Percentiles rank a stretch among this genome's conserved stretches.
phyloP scores from a whole-genome alignment of 2,113 vertebrate species.

The Pteruthius melanotis region DNA sequence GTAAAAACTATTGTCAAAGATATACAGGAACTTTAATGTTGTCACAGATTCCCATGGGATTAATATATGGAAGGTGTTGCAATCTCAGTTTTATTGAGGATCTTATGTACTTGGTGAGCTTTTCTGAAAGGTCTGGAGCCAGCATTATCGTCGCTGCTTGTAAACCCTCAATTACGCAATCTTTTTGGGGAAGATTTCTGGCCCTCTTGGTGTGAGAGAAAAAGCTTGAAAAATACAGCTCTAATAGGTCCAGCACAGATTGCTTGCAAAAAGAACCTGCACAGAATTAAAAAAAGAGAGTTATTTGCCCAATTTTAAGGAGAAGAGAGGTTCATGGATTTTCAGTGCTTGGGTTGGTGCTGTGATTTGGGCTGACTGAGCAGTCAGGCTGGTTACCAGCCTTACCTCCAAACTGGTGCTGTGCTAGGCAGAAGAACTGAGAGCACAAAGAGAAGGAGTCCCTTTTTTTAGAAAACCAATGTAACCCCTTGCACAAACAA shows the following conservation, averaged over 20 bases:
- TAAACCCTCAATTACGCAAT: not conserved
- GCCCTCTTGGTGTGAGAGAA: not conserved
- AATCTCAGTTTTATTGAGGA: not conserved
- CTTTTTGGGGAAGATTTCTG: not conserved
- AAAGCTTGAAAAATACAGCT: not conserved
- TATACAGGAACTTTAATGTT: not conserved
- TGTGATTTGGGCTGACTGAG: not conserved
- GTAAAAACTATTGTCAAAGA: not conserved
- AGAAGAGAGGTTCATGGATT: not conserved
- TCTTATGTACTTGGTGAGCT: not conserved
- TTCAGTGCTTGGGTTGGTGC: not conserved
- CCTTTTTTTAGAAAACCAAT: not conserved
- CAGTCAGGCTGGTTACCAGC: not conserved
- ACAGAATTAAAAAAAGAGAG: not conserved
- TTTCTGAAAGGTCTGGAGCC: not conserved
- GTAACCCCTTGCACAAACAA: not conserved
- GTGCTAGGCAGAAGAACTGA: not conserved
- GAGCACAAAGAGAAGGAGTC: not conserved
- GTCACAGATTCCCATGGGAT: not conserved
- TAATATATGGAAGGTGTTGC: not conserved
- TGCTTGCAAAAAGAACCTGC: not conserved
- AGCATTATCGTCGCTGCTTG: not conserved
- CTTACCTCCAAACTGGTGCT: not conserved
- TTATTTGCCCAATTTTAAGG: not conserved
- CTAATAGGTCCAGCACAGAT: not conserved